Conservation (phyloP, 2,888 invertebrate species). For the Tetranychus truncatus region DNA sequence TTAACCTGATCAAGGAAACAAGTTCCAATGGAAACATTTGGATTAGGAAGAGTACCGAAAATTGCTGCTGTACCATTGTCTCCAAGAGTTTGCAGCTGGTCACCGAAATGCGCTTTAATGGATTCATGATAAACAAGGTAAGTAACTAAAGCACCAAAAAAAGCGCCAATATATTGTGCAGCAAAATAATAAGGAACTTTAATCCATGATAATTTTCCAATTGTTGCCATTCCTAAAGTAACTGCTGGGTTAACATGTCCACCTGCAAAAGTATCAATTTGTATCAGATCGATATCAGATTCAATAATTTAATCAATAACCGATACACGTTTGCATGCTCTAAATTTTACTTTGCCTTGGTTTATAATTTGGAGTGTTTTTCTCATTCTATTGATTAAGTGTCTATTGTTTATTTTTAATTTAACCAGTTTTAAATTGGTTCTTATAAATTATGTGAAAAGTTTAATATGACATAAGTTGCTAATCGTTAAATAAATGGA, state of each 20-base stretch:
- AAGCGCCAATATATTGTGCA: conserved; percentile 36
- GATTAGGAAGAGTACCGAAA: conserved; percentile 38
- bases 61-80: conserved; percentile 36
- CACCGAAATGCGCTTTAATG: conserved; percentile 28
- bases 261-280: not conserved
- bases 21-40: conserved; percentile 33
- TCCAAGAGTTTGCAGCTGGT: conserved; percentile 31
- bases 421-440: too few relatives aligned
- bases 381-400: too few relatives aligned
- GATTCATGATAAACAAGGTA: conserved; percentile 27
- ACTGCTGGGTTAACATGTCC: conserved; percentile 38
- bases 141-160: conserved; percentile 19
- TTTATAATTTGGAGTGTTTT: too few relatives aligned
- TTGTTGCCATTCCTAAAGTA: conserved; percentile 33
- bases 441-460: too few relatives aligned
- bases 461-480: too few relatives aligned
- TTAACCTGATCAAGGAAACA: conserved; percentile 31
- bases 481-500: too few relatives aligned
- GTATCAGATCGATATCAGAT: not conserved
- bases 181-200: conserved; percentile 34
- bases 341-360: too few relatives aligned
- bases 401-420: too few relatives aligned
- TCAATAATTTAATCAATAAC: too few relatives aligned
- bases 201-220: conserved; percentile 32
- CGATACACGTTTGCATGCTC: too few relatives aligned